These are phyloP conservation scores for Drosophila jambulina DNA, from an alignment of 1,140 invertebrate species.

Conservation along the genomic window DNA sequence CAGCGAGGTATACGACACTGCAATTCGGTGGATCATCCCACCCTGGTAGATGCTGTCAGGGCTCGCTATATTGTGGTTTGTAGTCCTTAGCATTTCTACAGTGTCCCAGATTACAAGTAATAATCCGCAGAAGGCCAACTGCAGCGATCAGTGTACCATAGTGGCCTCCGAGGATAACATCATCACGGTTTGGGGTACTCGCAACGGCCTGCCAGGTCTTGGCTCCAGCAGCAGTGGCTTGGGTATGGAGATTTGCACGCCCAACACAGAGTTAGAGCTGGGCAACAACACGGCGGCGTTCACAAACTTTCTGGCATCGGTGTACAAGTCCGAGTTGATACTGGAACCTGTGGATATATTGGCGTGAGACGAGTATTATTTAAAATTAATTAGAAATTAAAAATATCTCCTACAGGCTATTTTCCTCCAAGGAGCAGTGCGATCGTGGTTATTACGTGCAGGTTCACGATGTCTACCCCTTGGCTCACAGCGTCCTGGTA, in stretches of 20 bases:
- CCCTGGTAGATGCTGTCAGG: conserved; percentile 86
- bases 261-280: conserved; percentile 64
- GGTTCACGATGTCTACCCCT: conserved; percentile 87
- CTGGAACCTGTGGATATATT: conserved; percentile 86
- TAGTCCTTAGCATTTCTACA: not conserved
- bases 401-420: conserved; percentile 84
- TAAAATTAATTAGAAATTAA: conserved; percentile 22
- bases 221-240: conserved; percentile 53
- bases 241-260: conserved; percentile 66
- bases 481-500: conserved; percentile 87
- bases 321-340: conserved; percentile 85
- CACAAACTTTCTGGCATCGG: conserved; percentile 83
- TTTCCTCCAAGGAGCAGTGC: conserved; percentile 87
- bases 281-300: conserved; percentile 83
- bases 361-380: conserved; percentile 74
- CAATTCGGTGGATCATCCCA: conserved; percentile 81
- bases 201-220: conserved; percentile 84
- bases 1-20: conserved; percentile 86
- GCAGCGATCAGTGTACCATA: conserved; percentile 89
- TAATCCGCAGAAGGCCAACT: conserved; percentile 83
- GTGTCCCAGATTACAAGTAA: not conserved
- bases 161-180: conserved; percentile 89
- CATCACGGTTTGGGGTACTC: conserved; percentile 90
- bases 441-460: conserved; percentile 87
- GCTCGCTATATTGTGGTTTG: conserved; percentile 87